Evolutionary conservation across 92 coral and sea anemone genomes (phyloP), one percentile per base, ranked within the genome.

Genomic region (Actinostola sp.): DNA sequence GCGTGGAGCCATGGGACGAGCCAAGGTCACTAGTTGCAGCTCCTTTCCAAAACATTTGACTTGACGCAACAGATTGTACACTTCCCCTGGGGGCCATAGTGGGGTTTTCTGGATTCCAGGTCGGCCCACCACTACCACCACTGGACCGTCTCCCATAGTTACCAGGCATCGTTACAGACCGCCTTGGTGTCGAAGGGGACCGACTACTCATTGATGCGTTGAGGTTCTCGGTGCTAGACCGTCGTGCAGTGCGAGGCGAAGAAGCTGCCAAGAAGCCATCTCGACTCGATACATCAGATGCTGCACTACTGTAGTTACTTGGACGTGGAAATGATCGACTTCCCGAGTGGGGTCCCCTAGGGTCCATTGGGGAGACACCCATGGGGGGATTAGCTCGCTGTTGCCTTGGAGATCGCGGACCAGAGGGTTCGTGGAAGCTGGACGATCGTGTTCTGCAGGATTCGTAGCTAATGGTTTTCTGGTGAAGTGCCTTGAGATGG

Each of bases 1-100:
- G 97, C 6, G 92, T 66, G 10, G 97, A 94, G 39, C 98, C 93
- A 27, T 90, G 90, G 1, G 97, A 91, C 20, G 98, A 94, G 14
- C 98, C 98, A 61, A 91, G 73, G 45, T 94, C 98, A 88, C 98
- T 94, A 15, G 98, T 92, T 1, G 84, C 95, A 59, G 83, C 93
- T 49, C 90, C 88, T 62, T 90, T 88, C 87, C 97, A 92, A 38
- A 82, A 76, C 54, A 89, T 79, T 50, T 92, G 93, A 66, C 89
- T 91, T 24, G 97, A 80, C 24, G 84, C 28, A 39, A 89, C 71
- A 29, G 92, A 89, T 51, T 85, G 96, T 21, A 81, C 84, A 62
- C 92, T 87, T 76, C 96, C 88, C 61, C 85, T 70, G 79, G 96
- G 89, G 46, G 65, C 36, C 20, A 72, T 66, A 19, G 88, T 86